Conservation (phyloP, 1,140 invertebrate species). For the Leptinotarsa lineolata region DNA sequence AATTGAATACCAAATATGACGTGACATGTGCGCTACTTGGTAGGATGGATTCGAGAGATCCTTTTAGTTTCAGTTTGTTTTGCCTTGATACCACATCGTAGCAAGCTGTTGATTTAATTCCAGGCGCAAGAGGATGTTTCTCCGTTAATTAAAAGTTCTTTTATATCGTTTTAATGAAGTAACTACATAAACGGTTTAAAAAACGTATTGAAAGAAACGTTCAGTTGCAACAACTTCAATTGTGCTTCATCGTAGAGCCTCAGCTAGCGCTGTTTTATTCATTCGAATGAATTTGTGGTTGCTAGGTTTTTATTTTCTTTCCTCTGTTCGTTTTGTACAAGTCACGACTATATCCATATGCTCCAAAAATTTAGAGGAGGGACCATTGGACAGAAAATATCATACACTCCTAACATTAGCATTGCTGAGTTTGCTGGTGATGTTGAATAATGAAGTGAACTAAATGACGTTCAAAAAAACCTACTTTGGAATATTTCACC, state of each 20-base stretch:
- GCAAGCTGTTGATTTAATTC: not conserved
- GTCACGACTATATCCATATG: too few species aligned
- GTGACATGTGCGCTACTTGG: not conserved
- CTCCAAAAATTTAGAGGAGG: too few species aligned
- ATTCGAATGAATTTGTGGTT: too few species aligned
- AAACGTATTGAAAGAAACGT: not conserved
- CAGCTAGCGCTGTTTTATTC: too few species aligned
- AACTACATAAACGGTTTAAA: not conserved
- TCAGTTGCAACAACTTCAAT: conserved; percentile 1
- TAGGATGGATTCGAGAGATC: not conserved
- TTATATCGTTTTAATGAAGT: not conserved
- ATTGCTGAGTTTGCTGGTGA: too few species aligned
- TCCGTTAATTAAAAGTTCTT: not conserved
- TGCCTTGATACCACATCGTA: not conserved
- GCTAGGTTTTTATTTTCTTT: too few species aligned
- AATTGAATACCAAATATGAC: not conserved
- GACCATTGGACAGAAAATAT: too few species aligned
- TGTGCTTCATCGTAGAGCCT: not conserved
- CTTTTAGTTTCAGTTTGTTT: not conserved
- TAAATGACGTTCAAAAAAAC: too few species aligned
- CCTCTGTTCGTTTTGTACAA: too few species aligned
- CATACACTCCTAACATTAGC: too few species aligned
- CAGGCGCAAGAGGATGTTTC: not conserved
- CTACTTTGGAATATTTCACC: too few species aligned
- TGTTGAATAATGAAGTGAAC: too few species aligned